Evolutionary conservation across 2,797 vertebrate genomes (phyloP).

Genomic region (Xerus rutilus): DNA sequence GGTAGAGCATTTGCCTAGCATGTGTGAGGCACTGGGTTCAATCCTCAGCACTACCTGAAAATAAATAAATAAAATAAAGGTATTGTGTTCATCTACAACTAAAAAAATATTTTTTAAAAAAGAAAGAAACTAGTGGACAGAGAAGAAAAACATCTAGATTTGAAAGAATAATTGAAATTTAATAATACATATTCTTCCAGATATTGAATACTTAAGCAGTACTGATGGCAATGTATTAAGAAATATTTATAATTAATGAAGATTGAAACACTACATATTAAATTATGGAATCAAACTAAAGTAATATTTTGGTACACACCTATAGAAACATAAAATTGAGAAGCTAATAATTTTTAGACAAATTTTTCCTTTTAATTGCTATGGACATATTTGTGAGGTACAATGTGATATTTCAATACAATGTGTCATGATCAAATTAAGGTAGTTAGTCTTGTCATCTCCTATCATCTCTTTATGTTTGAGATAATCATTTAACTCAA

Average conservation of each 20-base stretch:
- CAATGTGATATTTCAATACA: not conserved
- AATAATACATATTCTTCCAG: constrained; percentile 20
- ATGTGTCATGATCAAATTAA: not conserved
- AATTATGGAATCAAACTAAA: not conserved
- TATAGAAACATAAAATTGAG: constrained; percentile 11
- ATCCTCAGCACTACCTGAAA: too few relatives aligned
- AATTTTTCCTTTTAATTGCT: not conserved
- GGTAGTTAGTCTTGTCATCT: not conserved
- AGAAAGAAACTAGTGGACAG: not conserved
- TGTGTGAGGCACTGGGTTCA: too few relatives aligned
- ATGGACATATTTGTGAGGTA: not conserved
- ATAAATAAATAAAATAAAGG: too few relatives aligned
- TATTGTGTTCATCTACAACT: too few relatives aligned
- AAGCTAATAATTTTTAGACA: not conserved
- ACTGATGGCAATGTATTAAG: not conserved
- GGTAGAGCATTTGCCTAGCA: too few relatives aligned
- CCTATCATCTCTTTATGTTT: not conserved
- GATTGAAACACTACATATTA: not conserved
- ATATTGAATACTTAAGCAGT: not conserved
- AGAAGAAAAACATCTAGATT: not conserved
- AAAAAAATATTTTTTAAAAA: too few relatives aligned
- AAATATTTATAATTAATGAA: constrained; percentile 39
- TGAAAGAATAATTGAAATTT: constrained; percentile 47
- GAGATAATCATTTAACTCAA: not conserved
- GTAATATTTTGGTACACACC: not conserved